These are phyloP conservation scores for Corydoras sp. DNA, from an alignment of 2,113 vertebrate genomes.

Conservation along the genomic window DNA sequence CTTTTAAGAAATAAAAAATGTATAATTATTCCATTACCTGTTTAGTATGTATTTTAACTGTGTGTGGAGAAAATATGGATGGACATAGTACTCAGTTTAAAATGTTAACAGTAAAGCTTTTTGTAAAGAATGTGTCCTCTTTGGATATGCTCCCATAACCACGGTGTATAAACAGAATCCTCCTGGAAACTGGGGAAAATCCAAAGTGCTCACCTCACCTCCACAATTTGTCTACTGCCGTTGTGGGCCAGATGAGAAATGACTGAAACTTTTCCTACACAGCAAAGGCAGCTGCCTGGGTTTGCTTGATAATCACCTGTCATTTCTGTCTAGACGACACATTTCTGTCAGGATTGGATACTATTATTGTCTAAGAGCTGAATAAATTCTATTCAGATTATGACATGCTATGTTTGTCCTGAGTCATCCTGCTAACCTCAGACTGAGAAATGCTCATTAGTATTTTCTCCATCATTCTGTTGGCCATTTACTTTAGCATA, in stretches of 20 bases:
- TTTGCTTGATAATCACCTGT: slow-evolving; percentile 37
- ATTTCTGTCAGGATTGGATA: slow-evolving; percentile 26
- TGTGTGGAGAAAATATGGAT: background rate
- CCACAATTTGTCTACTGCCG: slow-evolving; percentile 28
- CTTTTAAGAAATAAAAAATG: too few relatives aligned
- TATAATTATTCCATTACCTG: background rate
- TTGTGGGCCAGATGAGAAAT: slow-evolving; percentile 16
- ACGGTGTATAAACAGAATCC: slow-evolving; percentile 27
- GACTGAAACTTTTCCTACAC: slow-evolving; percentile 19
- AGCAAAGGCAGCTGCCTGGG: slow-evolving; percentile 28
- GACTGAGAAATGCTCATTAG: slow-evolving; percentile 19
- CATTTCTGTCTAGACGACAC: slow-evolving; percentile 38
- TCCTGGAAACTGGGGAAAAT: slow-evolving; percentile 31
- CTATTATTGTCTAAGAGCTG: slow-evolving; percentile 21
- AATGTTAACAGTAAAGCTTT: slow-evolving; percentile 19
- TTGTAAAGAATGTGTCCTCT: slow-evolving; percentile 21
- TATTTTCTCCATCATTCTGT: background rate
- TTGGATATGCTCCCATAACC: slow-evolving; percentile 30
- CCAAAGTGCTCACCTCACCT: slow-evolving; percentile 34
- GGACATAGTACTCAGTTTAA: slow-evolving; percentile 1
- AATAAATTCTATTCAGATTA: slow-evolving; percentile 17
- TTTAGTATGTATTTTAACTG: background rate
- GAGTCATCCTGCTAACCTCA: slow-evolving; percentile 18
- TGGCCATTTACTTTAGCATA: too few relatives aligned
- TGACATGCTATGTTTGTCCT: slow-evolving; percentile 22